Evolutionary conservation across 2,113 vertebrate genomes (phyloP), one percentile per base, ranked within the genome.

Genomic region (Ciconia stormi): DNA sequence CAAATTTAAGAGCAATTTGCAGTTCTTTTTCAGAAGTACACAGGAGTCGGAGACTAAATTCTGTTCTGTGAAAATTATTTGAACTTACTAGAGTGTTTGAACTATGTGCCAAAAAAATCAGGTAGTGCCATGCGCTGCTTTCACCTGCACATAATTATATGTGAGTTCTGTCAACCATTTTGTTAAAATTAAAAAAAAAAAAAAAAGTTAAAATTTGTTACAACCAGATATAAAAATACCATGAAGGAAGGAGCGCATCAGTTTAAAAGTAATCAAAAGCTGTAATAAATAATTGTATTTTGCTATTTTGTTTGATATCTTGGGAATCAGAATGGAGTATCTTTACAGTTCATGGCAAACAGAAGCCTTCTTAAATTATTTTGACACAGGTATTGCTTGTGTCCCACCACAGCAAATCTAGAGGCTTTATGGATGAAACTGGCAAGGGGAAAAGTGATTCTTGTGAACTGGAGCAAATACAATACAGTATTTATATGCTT

Each of bases 11-110:
- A 78, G 69, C 63, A 62, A 58, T 91, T 93, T 84, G 30, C 32
- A 27, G 61, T 81, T 84, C 47, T 85, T 79, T 85, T 63, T 80
- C 34, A 17, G 71, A 91, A 91, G 61, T 78, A 46, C 32, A 19
- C 38, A 47, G 56, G 62, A 91, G 50, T 23, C 77, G 50, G 59
- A 5, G 18, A 92, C 71, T 94, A 79, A 82, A 90, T 93, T 90
- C 55, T 77, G 32, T 87, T 95, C 86, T 73, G 58, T 80, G 89
- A 90, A 83, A 93, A 83, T 83, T 90, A 40, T 44, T 95, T 86
- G 67, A 89, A 83, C 49, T 83, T 83, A 65, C 21, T 59, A 40
- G 59, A 83, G 49, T 6, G 7, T 86, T 93, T 90, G 76, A 93
- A 71, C 55, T 78, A 9, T 56, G 32, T 69, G 50, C 89, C 72